phyloP scores from a whole-genome alignment of 2,888 invertebrate genomes.

The Hemithea aestivaria region DNA sequence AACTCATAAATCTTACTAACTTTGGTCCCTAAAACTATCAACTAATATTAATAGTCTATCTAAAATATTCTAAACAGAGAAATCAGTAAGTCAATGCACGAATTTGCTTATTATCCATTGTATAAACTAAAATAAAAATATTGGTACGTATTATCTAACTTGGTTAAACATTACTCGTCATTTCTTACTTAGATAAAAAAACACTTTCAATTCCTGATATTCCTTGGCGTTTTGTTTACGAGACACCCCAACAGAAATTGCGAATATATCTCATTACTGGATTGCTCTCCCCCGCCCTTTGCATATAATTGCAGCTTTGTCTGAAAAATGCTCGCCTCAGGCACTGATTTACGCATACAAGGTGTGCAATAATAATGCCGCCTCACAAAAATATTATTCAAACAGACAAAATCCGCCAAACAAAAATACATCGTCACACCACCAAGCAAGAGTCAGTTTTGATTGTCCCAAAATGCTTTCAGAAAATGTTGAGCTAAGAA shows the following conservation, averaged over 20 bases:
- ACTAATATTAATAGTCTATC: no score
- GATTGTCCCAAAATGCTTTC: slow-evolving; percentile 46
- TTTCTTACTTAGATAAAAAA: no score
- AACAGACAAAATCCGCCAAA: slow-evolving; percentile 32
- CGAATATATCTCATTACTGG: slow-evolving; percentile 52
- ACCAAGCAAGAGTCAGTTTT: slow-evolving; percentile 45
- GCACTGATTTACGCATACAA: slow-evolving; percentile 79
- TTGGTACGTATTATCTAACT: no score
- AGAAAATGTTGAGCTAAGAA: slow-evolving; percentile 72
- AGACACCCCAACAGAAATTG: slow-evolving; percentile 34
- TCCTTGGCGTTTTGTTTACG: slow-evolving; percentile 28
- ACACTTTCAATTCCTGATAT: slow-evolving; percentile 11
- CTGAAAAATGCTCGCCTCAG: slow-evolving; percentile 69
- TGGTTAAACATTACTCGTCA: no score
- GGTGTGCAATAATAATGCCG: slow-evolving; percentile 77
- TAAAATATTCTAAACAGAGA: no score
- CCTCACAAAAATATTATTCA: slow-evolving; percentile 68
- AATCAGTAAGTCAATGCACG: no score
- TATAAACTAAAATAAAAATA: no score
- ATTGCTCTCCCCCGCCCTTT: slow-evolving; percentile 52
- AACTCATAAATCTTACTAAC: no score
- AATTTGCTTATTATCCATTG: no score
- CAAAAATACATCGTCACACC: slow-evolving; percentile 41
- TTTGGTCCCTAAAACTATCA: no score
- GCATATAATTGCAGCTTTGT: slow-evolving; percentile 77